A percentile compares a stretch with the other conserved stretches of the same genome.
Conservation (phyloP, 2,797 vertebrate genomes). For the Helicolenus hilgendorfi region DNA sequence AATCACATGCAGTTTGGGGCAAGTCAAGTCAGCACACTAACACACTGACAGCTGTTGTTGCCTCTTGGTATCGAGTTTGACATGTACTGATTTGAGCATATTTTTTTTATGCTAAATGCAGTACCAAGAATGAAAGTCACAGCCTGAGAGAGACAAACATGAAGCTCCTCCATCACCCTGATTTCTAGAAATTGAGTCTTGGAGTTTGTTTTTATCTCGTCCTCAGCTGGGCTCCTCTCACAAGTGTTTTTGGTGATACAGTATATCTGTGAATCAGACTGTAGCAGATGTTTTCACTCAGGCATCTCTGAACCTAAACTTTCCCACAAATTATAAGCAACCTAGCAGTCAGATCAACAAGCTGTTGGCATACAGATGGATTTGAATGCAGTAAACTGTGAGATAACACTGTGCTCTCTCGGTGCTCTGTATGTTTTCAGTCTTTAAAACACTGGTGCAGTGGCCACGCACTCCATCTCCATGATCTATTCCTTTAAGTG, state of each 20-base stretch:
- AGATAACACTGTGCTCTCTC: background rate
- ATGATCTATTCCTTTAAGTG: conserved; percentile 57
- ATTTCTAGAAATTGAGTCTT: background rate
- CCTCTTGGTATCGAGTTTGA: no score
- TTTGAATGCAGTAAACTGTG: background rate
- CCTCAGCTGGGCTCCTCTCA: background rate
- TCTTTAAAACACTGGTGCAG: background rate
- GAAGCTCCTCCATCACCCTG: background rate
- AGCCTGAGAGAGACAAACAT: background rate
- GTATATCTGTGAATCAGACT: conserved; percentile 4
- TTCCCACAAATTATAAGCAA: conserved; percentile 32
- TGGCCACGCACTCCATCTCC: background rate
- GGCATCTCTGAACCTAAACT: conserved; percentile 10
- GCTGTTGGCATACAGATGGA: conserved; percentile 2
- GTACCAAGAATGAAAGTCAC: background rate
- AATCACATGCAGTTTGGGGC: no score
- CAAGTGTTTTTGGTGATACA: background rate
- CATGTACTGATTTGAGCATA: no score
- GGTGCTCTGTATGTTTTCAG: background rate
- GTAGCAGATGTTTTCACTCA: conserved; percentile 31
- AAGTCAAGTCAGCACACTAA: no score
- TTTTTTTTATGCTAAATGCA: no score
- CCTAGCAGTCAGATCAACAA: background rate
- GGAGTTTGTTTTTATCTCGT: background rate
- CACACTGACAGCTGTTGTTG: no score